These are phyloP conservation scores for Corticium candelabrum DNA, from an alignment of 37 sponge, comb jelly and placozoan species.

Conservation along the genomic window DNA sequence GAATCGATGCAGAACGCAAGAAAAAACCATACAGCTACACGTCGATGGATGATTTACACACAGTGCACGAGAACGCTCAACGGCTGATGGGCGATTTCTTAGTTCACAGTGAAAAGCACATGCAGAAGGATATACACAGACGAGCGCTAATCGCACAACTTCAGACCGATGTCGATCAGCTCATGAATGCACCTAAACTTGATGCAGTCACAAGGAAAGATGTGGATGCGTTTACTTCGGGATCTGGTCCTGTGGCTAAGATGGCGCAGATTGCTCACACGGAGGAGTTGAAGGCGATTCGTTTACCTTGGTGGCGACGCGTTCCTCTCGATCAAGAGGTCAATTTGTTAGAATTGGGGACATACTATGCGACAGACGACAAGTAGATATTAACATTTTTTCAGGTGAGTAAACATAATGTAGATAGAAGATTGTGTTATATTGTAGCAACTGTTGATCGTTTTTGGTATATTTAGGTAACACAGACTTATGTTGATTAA, in stretches of 20 bases:
- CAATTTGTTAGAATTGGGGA: constrained; percentile 1
- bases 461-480: no score
- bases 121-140: constrained; percentile 6
- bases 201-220: neutral
- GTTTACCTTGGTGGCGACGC: constrained; percentile 47
- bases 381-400: no score
- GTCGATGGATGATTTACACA: neutral
- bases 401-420: no score
- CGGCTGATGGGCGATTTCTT: constrained; percentile 30
- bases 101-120: neutral
- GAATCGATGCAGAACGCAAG: constrained; percentile 11
- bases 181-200: constrained; percentile 34
- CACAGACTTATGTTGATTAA: no score
- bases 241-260: constrained; percentile 25
- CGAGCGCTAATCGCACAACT: constrained; percentile 19
- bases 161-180: constrained; percentile 8
- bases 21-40: neutral
- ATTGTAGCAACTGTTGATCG: no score
- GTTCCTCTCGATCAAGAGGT: neutral
- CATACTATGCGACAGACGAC: neutral
- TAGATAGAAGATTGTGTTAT: no score
- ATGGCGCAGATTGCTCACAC: constrained; percentile 57
- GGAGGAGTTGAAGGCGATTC: constrained; percentile 40
- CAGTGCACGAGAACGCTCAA: constrained; percentile 29
- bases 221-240: constrained; percentile 7